A percentile compares a stretch with the other conserved stretches of the same genome.
Evolutionary conservation across 1,140 invertebrate genomes (phyloP).

Genomic region (Drosophila cardini): DNA sequence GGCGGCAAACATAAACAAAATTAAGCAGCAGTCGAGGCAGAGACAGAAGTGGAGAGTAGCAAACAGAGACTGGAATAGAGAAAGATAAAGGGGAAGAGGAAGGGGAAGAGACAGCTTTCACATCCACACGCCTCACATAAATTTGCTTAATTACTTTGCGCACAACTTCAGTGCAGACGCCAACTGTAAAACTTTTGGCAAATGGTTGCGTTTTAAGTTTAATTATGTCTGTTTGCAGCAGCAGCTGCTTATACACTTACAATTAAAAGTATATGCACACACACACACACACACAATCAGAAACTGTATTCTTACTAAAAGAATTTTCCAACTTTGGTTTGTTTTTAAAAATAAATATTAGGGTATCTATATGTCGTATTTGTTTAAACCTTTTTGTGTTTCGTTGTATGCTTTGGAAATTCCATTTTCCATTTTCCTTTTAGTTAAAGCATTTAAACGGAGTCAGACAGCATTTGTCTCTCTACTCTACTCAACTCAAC

Average conservation of each 20-base stretch:
- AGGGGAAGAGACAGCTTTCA: constrained; percentile 25
- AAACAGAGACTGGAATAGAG: too few species aligned
- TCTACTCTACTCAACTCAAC: not conserved
- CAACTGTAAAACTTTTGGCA: constrained; percentile 45
- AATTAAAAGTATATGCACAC: not conserved
- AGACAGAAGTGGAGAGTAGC: not conserved
- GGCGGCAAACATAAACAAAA: constrained; percentile 47
- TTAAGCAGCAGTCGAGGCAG: constrained; percentile 23
- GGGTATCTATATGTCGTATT: not conserved
- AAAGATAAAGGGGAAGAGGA: too few species aligned
- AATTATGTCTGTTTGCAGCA: constrained; percentile 36
- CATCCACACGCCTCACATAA: constrained; percentile 44
- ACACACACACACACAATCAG: not conserved
- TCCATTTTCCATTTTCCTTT: not conserved
- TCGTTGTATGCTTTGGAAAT: not conserved
- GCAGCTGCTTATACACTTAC: not conserved
- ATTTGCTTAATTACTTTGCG: constrained; percentile 55
- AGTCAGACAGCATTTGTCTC: not conserved
- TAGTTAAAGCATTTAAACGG: constrained; percentile 20
- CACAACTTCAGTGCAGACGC: constrained; percentile 42
- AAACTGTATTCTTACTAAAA: too few species aligned
- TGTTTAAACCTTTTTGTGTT: not conserved
- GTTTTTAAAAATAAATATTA: not conserved
- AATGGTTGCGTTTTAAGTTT: constrained; percentile 55
- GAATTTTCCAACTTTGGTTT: too few species aligned